phyloP scores from a whole-genome alignment of 2,888 invertebrate genomes.

The Isotomurus palustris region DNA sequence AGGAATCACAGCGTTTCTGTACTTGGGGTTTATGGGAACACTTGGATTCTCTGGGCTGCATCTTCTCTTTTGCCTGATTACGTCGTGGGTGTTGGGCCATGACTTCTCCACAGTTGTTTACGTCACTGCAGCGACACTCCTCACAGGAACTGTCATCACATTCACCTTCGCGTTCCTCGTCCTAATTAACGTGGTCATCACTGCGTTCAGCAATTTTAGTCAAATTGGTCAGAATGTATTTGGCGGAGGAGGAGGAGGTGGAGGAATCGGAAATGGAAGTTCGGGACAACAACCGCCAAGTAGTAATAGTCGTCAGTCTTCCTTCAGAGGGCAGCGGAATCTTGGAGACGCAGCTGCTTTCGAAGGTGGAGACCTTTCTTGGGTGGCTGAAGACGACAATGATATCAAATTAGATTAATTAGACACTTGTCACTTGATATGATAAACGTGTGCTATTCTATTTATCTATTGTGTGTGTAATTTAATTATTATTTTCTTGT shows the following conservation, averaged over 20 bases:
- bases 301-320: too few species aligned
- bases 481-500: too few species aligned
- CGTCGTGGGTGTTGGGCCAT: constrained; percentile 11
- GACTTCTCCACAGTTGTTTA: constrained; percentile 18
- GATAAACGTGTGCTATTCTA: too few species aligned
- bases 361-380: too few species aligned
- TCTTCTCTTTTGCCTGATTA: constrained; percentile 5
- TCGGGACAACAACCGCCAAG: too few species aligned
- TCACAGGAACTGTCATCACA: constrained; percentile 17
- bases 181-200: constrained; percentile 10
- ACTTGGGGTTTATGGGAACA: constrained; percentile 10
- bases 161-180: constrained; percentile 14
- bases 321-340: too few species aligned
- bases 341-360: too few species aligned
- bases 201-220: constrained; percentile 5
- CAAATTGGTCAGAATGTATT: neutral
- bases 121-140: constrained; percentile 17
- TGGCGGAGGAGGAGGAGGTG: neutral
- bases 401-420: too few species aligned
- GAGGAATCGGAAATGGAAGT: neutral
- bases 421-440: too few species aligned
- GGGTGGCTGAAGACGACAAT: too few species aligned
- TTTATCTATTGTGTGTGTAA: too few species aligned
- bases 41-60: constrained; percentile 4
- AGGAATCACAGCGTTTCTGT: constrained; percentile 15